Evolutionary conservation across 1,140 invertebrate species (phyloP).

Genomic region (Cotesia chilonis): DNA sequence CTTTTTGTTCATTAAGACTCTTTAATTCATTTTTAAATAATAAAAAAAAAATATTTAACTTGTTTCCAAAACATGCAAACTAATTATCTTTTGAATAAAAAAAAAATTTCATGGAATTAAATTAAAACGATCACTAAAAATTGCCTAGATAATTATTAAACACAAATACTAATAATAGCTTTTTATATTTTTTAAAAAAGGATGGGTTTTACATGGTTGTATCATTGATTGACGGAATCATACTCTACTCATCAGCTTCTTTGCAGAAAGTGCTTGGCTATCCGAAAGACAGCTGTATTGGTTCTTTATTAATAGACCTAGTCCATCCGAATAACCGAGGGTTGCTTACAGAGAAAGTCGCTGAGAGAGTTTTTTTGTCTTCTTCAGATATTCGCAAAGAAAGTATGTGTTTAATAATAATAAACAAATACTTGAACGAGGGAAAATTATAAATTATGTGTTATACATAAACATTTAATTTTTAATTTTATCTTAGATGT

Average conservation of each 20-base stretch:
- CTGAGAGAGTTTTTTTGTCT: slow-evolving; percentile 56
- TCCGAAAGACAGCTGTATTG: slow-evolving; percentile 85
- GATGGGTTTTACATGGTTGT: slow-evolving; percentile 81
- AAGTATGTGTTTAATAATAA: slow-evolving; percentile 41
- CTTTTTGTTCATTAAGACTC: too few relatives aligned
- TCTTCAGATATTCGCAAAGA: slow-evolving; percentile 48
- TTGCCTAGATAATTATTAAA: neutral
- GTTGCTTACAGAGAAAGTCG: slow-evolving; percentile 71
- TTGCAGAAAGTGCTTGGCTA: slow-evolving; percentile 79
- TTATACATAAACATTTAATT: neutral
- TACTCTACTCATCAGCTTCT: slow-evolving; percentile 78
- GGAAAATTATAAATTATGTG: neutral
- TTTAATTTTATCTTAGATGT: slow-evolving; percentile 43
- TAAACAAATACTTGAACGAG: neutral
- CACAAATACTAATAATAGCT: neutral
- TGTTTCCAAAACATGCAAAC: too few relatives aligned
- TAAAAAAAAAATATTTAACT: too few relatives aligned
- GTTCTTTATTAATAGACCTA: slow-evolving; percentile 86
- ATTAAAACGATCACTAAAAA: too few relatives aligned
- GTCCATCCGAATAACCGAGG: slow-evolving; percentile 79
- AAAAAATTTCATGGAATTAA: too few relatives aligned
- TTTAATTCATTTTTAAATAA: too few relatives aligned
- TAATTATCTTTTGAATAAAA: too few relatives aligned
- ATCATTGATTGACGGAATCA: slow-evolving; percentile 82
- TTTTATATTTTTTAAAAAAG: slow-evolving; percentile 53